Evolutionary conservation across 2,888 invertebrate genomes (phyloP).

Genomic region (Caradrina kadenii): DNA sequence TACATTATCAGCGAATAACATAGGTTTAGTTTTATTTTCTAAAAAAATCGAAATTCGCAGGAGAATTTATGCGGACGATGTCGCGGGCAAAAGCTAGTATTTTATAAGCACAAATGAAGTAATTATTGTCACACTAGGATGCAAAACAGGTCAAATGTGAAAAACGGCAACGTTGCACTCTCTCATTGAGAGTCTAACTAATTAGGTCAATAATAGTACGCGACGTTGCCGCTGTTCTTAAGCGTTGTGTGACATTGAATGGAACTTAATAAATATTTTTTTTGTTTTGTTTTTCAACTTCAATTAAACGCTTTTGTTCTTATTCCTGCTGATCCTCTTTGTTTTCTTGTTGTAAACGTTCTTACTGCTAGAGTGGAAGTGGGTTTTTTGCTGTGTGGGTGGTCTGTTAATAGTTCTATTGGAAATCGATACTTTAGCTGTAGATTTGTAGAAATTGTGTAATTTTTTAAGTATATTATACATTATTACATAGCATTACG

Average conservation of each 20-base stretch:
- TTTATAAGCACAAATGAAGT: slow-evolving; percentile 13
- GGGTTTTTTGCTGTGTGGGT: neutral
- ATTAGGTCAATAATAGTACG: slow-evolving; percentile 55
- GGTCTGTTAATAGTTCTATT: too few species aligned
- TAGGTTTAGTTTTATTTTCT: too few species aligned
- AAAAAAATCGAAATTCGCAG: too few species aligned
- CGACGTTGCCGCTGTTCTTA: slow-evolving; percentile 44
- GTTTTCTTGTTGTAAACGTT: neutral
- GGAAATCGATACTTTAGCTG: too few species aligned
- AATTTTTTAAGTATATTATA: too few species aligned
- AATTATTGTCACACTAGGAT: slow-evolving; percentile 23
- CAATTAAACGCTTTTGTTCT: slow-evolving; percentile 7
- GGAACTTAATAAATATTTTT: slow-evolving; percentile 1
- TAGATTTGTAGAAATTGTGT: too few species aligned
- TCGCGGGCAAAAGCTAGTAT: neutral
- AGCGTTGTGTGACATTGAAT: slow-evolving; percentile 32
- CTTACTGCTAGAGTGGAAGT: neutral
- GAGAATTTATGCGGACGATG: too few species aligned
- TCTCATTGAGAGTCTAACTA: slow-evolving; percentile 50
- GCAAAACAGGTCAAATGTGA: slow-evolving; percentile 19
- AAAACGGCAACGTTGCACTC: slow-evolving; percentile 41
- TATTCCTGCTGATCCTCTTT: neutral
- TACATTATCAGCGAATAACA: too few species aligned
- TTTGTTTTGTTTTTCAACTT: neutral
- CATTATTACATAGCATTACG: too few species aligned